Evolutionary conservation across 1,140 invertebrate species (phyloP), one percentile per base, ranked within the genome.

Genomic region (Brachionus sp.): DNA sequence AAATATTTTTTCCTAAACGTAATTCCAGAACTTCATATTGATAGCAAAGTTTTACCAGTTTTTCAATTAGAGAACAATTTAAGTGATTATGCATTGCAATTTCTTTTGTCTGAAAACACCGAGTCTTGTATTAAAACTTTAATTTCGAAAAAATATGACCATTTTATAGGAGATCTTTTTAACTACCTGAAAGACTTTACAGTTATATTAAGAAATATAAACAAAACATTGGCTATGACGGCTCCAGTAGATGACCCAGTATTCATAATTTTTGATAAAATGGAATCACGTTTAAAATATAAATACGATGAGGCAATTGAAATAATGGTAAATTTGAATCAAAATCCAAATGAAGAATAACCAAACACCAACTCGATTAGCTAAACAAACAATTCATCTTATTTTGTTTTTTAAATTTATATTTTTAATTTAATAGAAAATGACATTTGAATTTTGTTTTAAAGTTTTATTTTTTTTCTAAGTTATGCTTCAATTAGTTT

Each of bases 1-100:
- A 73, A 73, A 73, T 42, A 73, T 29, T 42, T 73, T 5, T 73
- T 37, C 12, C 16, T 73, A 16, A 73, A 73, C 23, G 68, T 66
- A 5, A 25, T 13, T 16, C 4, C 37, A 73, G 9, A 19, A 9
- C 16, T 73, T 5, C 37, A 73, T 25, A 73, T 73, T 23, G 68
- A 73, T 73, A 42, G 35, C 37, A 42, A 39, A 39, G 39, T 73
- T 0, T 73, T 73, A 19, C 68, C 68, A 46, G 12, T 73, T 19
- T 39, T 73, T 44, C 2, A 42, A 7, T n/a, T 42, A 10, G 68
- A 73, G 5, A 25, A 23, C 6, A 73, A 42, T 73, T 39, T 73
- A 9, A 73, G 68, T 19, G 39, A 73, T 42, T 73, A 73, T 73
- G 68, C 68, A 19, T 42, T 42, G n/a, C 42, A 16, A 23, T 73